Evolutionary conservation across 2,888 invertebrate species (phyloP).

Genomic region (Sinelater perroti): DNA sequence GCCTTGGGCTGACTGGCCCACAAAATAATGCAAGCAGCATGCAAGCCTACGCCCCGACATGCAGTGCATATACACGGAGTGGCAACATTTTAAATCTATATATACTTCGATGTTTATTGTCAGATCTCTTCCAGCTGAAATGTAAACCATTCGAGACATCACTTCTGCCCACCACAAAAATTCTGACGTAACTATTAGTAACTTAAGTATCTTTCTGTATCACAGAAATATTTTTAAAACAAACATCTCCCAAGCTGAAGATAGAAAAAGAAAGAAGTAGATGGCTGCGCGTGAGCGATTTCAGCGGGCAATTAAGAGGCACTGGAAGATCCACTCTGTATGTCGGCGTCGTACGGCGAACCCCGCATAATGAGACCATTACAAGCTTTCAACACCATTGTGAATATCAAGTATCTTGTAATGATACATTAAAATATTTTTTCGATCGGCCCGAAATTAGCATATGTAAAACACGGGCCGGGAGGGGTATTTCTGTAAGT

Average conservation of each 20-base stretch:
- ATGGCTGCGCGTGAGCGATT: no score
- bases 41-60: conserved; percentile 21
- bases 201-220: no score
- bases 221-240: neutral
- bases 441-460: conserved; percentile 38
- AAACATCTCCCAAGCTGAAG: no score
- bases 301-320: conserved; percentile 4
- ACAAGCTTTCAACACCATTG: conserved; percentile 40
- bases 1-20: conserved; percentile 23
- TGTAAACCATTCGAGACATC: no score
- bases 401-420: conserved; percentile 40
- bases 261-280: no score
- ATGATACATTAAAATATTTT: conserved; percentile 41
- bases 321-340: conserved; percentile 15
- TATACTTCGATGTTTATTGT: neutral
- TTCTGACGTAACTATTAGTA: no score
- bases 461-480: conserved; percentile 36
- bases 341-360: conserved; percentile 13
- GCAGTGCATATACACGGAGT: conserved; percentile 4
- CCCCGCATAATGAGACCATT: conserved; percentile 36
- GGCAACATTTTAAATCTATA: neutral
- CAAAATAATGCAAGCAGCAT: conserved; percentile 20
- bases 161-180: no score
- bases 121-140: no score
- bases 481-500: conserved; percentile 35